These are phyloP conservation scores for Tribolium freemani DNA, from an alignment of 2,888 invertebrate species.

Conservation along the genomic window DNA sequence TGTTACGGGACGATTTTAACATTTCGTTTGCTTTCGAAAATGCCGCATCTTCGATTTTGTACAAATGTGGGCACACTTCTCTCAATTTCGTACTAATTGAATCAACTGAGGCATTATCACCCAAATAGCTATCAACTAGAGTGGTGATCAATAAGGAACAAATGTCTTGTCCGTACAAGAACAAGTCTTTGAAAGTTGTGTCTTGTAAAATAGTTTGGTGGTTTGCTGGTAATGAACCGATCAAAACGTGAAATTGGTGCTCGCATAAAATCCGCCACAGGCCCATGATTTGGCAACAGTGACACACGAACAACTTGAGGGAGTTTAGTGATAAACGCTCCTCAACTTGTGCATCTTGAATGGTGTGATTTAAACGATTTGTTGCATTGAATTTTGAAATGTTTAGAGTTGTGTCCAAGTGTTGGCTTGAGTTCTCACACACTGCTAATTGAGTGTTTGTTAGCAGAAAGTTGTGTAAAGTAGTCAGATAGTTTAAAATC, in stretches of 20 bases:
- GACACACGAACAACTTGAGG: constrained; percentile 75
- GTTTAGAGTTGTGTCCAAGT: constrained; percentile 45
- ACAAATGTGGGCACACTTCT: constrained; percentile 93
- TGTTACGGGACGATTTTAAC: constrained; percentile 83
- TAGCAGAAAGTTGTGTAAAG: constrained; percentile 82
- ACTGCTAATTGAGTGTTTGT: constrained; percentile 73
- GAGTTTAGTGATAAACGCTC: constrained; percentile 85
- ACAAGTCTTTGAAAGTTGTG: constrained; percentile 80
- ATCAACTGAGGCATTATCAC: constrained; percentile 95
- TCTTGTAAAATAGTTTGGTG: constrained; percentile 76
- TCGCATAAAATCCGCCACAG: constrained; percentile 94
- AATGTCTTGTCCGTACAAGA: constrained; percentile 83
- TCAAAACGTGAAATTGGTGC: constrained; percentile 89
- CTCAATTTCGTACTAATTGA: constrained; percentile 89
- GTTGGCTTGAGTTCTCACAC: constrained; percentile 36
- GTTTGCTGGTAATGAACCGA: constrained; percentile 77
- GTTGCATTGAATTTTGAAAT: constrained; percentile 51
- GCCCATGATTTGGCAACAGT: constrained; percentile 90
- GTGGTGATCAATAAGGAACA: constrained; percentile 84
- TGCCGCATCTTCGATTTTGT: constrained; percentile 94
- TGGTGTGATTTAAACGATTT: constrained; percentile 55
- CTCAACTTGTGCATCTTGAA: constrained; percentile 72
- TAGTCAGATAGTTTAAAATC: constrained; percentile 82
- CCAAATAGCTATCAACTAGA: constrained; percentile 91
- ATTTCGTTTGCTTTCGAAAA: constrained; percentile 95